phyloP scores from a whole-genome alignment of 2,797 vertebrate genomes.

The Geotrypetes seraphini region DNA sequence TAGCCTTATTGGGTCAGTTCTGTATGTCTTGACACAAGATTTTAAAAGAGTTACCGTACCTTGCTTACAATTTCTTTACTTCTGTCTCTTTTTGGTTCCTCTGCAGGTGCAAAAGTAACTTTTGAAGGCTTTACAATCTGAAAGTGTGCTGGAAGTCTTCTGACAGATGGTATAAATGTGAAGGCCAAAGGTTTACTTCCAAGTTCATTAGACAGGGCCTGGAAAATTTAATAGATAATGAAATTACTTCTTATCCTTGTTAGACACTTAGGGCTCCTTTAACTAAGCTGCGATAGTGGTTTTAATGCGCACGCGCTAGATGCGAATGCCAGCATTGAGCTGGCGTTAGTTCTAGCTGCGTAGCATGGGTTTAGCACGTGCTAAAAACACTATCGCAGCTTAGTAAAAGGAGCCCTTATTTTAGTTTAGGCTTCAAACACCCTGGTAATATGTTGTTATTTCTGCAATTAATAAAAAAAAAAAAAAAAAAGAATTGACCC shows the following conservation, averaged over 20 bases:
- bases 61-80: slow-evolving; percentile 35
- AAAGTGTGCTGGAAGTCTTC: slow-evolving; percentile 60
- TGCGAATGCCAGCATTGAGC: too few species aligned
- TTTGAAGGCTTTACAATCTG: slow-evolving; percentile 42
- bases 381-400: too few species aligned
- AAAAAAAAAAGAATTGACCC: too few species aligned
- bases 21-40: too few species aligned
- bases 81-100: slow-evolving; percentile 31
- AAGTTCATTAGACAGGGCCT: slow-evolving; percentile 56
- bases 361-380: too few species aligned
- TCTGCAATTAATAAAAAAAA: too few species aligned
- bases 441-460: neutral
- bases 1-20: too few species aligned
- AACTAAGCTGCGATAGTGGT: too few species aligned
- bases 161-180: slow-evolving; percentile 69
- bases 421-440: neutral
- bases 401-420: too few species aligned
- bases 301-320: too few species aligned
- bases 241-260: slow-evolving; percentile 7
- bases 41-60: slow-evolving; percentile 39
- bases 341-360: too few species aligned
- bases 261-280: too few species aligned
- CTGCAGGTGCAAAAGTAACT: slow-evolving; percentile 43
- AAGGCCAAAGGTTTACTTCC: slow-evolving; percentile 53
- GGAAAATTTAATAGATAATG: slow-evolving; percentile 29